A percentile compares a stretch with the other conserved stretches of the same genome.
These are phyloP conservation scores for Halcyon leucocephala DNA, from an alignment of 2,797 vertebrate species.

Conservation along the genomic window DNA sequence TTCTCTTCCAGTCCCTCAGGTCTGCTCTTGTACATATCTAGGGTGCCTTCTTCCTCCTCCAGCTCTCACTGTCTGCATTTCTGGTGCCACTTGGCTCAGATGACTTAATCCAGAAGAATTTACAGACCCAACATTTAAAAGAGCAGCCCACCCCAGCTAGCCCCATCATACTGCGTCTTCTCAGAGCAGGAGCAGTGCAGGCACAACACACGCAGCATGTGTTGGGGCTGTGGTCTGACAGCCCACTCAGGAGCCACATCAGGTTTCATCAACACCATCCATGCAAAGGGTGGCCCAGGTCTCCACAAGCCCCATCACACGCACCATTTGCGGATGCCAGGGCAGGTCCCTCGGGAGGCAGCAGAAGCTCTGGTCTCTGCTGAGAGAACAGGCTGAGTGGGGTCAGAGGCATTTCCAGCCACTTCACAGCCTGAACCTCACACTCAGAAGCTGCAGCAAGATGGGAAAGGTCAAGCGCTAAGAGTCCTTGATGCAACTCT, in stretches of 20 bases:
- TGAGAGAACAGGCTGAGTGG: not conserved
- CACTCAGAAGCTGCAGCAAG: not conserved
- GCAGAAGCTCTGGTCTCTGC: not conserved
- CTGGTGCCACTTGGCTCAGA: not conserved
- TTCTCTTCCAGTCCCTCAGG: not conserved
- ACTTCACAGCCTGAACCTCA: not conserved
- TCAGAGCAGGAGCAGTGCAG: not conserved
- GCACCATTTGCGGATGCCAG: not conserved
- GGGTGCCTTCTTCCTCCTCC: not conserved
- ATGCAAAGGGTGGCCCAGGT: not conserved
- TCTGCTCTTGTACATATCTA: not conserved
- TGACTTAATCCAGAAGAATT: not conserved
- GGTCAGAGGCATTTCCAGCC: not conserved
- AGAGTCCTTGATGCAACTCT: not conserved
- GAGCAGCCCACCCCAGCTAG: not conserved
- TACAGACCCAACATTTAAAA: not conserved
- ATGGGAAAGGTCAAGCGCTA: not conserved
- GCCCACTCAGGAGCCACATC: not conserved
- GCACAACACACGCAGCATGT: fast-evolving
- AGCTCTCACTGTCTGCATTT: not conserved
- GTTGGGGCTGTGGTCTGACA: not conserved
- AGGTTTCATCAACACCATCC: not conserved
- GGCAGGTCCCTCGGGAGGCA: fast-evolving
- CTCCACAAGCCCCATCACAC: fast-evolving
- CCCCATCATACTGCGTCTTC: not conserved